These are phyloP conservation scores for Drosophila atroscutellata DNA, from an alignment of 2,888 invertebrate species.

Conservation along the genomic window DNA sequence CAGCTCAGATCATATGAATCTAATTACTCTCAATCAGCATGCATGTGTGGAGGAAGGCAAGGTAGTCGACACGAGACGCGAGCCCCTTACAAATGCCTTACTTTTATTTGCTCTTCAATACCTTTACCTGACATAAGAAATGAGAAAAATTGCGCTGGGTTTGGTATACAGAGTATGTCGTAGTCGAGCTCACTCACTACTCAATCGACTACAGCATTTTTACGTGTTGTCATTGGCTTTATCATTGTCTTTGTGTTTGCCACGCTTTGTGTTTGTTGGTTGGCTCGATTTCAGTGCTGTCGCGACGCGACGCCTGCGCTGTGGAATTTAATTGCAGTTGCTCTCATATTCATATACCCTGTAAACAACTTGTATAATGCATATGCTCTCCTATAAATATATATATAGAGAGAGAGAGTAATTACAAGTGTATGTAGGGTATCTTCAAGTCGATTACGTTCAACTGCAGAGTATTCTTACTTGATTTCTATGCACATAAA, in stretches of 20 bases:
- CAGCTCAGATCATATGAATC: background rate
- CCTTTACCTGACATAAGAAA: background rate
- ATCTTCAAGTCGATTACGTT: background rate
- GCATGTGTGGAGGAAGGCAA: background rate
- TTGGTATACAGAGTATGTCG: background rate
- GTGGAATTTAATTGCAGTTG: constrained; percentile 19
- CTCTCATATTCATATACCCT: background rate
- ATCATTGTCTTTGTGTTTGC: constrained; percentile 8
- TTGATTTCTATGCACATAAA: constrained; percentile 22
- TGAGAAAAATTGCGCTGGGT: background rate
- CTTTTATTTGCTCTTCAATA: background rate
- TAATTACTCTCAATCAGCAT: too few relatives aligned
- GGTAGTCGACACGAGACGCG: background rate
- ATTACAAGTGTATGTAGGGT: background rate
- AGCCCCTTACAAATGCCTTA: background rate
- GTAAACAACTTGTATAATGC: background rate
- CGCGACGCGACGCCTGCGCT: constrained; percentile 41
- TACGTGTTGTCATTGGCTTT: background rate
- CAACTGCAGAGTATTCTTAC: background rate
- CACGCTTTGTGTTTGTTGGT: constrained; percentile 19
- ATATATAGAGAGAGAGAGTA: too few relatives aligned
- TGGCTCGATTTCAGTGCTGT: constrained; percentile 7
- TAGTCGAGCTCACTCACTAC: background rate
- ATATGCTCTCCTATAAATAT: background rate
- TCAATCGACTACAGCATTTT: background rate